Percentiles rank a stretch among this genome's conserved stretches.
phyloP scores from a whole-genome alignment of 2,797 vertebrate genomes.

The Peromyscus aztecus region DNA sequence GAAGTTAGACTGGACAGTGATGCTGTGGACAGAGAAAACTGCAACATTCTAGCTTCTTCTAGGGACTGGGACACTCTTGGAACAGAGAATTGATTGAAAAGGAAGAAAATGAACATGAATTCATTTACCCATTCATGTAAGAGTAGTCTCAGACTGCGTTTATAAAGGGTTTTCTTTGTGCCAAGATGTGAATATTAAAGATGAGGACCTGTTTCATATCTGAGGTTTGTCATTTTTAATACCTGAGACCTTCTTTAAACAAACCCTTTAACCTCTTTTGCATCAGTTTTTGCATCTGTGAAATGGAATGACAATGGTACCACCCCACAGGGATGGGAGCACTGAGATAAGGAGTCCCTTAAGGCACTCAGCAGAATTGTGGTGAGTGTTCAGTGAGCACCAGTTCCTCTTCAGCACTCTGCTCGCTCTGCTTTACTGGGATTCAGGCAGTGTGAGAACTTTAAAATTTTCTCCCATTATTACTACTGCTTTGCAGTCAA shows the following conservation, averaged over 20 bases:
- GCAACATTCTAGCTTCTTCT: background rate
- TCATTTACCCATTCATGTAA: background rate
- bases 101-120: slow-evolving; percentile 37
- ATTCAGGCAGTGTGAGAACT: background rate
- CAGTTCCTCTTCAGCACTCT: background rate
- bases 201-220: background rate
- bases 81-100: background rate
- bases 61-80: slow-evolving; percentile 17
- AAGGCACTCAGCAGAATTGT: background rate
- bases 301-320: slow-evolving; percentile 18
- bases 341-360: background rate
- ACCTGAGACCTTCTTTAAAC: background rate
- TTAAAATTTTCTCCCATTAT: slow-evolving; percentile 21
- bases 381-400: background rate
- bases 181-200: background rate
- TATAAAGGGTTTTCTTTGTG: slow-evolving; percentile 25
- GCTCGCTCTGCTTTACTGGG: background rate
- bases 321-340: background rate
- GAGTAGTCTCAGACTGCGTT: background rate
- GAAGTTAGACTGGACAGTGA: background rate
- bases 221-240: background rate
- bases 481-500: background rate
- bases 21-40: background rate
- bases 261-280: background rate
- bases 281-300: slow-evolving; percentile 23